These are phyloP conservation scores for Latheticus oryzae DNA, from an alignment of 2,888 invertebrate genomes.

Conservation along the genomic window DNA sequence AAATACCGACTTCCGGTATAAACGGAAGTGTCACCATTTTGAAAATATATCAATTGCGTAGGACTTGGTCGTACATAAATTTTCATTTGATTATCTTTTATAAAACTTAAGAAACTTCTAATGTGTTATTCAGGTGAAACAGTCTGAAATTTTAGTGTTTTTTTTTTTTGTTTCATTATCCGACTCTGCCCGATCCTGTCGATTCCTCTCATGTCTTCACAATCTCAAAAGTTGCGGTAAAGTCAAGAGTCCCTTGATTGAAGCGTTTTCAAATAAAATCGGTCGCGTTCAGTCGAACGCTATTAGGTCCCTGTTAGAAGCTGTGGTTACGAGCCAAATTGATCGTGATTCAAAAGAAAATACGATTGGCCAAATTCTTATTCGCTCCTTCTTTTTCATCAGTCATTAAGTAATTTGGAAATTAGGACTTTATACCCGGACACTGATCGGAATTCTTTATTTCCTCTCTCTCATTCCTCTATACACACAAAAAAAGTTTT, in stretches of 20 bases:
- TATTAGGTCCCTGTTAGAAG: conserved; percentile 65
- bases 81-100: too few relatives aligned
- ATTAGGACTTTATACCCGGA: conserved; percentile 42
- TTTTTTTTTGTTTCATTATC: conserved; percentile 26
- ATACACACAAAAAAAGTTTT: too few relatives aligned
- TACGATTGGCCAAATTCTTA: conserved; percentile 58
- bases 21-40: too few relatives aligned
- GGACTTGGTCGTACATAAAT: too few relatives aligned
- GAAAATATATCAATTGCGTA: too few relatives aligned
- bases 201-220: background rate
- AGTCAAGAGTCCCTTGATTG: conserved; percentile 66
- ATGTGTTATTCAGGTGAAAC: background rate
- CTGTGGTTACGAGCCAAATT: conserved; percentile 65
- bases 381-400: conserved; percentile 48
- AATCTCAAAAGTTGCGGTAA: conserved; percentile 61
- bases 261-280: conserved; percentile 66
- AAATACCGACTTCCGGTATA: too few relatives aligned
- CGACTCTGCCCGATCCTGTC: conserved; percentile 12
- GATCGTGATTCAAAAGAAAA: conserved; percentile 61
- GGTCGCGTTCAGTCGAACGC: conserved; percentile 63
- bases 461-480: conserved; percentile 6
- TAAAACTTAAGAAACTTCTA: too few relatives aligned
- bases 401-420: conserved; percentile 51
- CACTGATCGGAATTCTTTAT: conserved; percentile 38
- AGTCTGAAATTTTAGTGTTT: too few relatives aligned